phyloP scores from a whole-genome alignment of 2,888 invertebrate genomes.

The Mesopsocus fuscifrons region DNA sequence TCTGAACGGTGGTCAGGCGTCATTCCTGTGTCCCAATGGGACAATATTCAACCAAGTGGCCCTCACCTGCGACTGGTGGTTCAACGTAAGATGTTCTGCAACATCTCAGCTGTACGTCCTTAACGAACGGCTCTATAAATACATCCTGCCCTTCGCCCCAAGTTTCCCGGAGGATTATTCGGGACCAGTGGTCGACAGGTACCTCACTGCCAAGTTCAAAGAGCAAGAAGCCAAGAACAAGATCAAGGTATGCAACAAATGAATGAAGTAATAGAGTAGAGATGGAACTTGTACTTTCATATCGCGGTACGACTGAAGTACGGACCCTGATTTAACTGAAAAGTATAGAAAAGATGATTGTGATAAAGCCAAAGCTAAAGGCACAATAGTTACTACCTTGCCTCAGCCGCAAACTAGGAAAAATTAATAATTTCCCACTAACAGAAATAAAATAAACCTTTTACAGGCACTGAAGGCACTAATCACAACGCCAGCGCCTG shows the following conservation, averaged over 20 bases:
- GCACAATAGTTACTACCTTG: too few species aligned
- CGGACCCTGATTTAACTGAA: not conserved
- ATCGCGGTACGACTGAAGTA: not conserved
- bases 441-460: not conserved
- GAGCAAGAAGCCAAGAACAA: conserved; percentile 69
- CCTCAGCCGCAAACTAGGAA: too few species aligned
- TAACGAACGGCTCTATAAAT: conserved; percentile 75
- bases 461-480: conserved; percentile 4
- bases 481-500: conserved; percentile 3
- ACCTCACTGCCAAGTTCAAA: conserved; percentile 63
- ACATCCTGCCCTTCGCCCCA: conserved; percentile 65
- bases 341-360: too few species aligned
- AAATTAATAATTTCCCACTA: too few species aligned
- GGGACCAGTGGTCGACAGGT: conserved; percentile 73
- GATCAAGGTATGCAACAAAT: conserved; percentile 31
- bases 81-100: conserved; percentile 68
- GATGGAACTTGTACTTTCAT: too few species aligned
- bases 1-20: conserved; percentile 74
- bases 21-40: conserved; percentile 76
- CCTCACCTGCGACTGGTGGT: conserved; percentile 85
- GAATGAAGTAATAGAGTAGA: not conserved
- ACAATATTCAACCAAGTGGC: conserved; percentile 81
- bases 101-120: conserved; percentile 72
- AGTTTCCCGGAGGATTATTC: conserved; percentile 82
- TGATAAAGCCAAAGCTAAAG: too few species aligned